A percentile compares a stretch with the other conserved stretches of the same genome.
These are phyloP conservation scores for Ispidina lecontei DNA, from an alignment of 2,797 vertebrate species.

Conservation along the genomic window DNA sequence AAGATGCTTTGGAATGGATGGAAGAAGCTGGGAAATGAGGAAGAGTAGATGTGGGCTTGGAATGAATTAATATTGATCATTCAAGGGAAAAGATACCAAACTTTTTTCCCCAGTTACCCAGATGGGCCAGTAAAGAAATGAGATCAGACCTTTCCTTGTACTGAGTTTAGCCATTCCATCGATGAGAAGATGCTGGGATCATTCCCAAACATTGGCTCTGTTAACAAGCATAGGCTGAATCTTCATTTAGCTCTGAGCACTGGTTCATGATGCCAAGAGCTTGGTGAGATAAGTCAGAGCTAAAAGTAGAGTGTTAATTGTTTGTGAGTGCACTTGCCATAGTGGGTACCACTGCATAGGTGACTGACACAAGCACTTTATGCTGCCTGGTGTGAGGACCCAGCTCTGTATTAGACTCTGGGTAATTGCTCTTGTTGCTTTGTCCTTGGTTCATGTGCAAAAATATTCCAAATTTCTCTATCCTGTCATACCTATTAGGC, in stretches of 20 bases:
- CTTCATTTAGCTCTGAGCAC: background rate
- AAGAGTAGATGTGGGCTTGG: background rate
- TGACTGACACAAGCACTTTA: background rate
- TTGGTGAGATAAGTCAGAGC: background rate
- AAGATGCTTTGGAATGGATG: background rate
- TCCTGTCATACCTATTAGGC: background rate
- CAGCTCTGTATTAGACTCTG: background rate
- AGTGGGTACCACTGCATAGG: background rate
- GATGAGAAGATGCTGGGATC: background rate
- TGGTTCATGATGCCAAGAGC: background rate
- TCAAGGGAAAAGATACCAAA: fast-evolving
- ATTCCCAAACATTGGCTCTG: background rate
- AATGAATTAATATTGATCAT: background rate
- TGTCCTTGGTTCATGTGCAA: background rate
- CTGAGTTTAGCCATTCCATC: background rate
- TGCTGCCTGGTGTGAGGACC: background rate
- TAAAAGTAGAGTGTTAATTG: background rate
- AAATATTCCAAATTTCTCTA: background rate
- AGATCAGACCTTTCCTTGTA: background rate
- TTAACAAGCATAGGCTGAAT: background rate
- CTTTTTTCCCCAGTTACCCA: background rate
- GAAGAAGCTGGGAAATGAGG: background rate
- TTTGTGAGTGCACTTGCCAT: background rate
- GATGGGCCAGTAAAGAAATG: background rate
- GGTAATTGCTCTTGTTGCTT: background rate